Percentiles rank a stretch among this genome's conserved stretches.
These are phyloP conservation scores for Camarhynchus parvulus DNA, from an alignment of 2,113 vertebrate genomes.

Conservation along the genomic window DNA sequence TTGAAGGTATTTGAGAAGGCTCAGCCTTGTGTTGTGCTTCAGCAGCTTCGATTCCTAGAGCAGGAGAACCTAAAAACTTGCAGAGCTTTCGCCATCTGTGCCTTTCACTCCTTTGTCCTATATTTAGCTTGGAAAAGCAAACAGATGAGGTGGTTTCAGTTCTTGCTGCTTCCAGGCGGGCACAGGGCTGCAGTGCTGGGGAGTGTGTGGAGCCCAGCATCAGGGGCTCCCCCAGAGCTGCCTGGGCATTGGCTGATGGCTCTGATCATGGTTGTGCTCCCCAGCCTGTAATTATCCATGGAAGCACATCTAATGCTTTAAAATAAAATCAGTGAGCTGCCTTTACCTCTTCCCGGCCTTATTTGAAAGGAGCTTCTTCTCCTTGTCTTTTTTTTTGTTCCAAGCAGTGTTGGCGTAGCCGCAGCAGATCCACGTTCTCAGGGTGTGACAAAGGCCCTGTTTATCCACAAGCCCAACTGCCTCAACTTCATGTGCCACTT, in stretches of 20 bases:
- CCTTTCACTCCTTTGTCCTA: conserved; percentile 28
- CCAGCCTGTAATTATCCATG: neutral
- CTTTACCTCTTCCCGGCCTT: neutral
- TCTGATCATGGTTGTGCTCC: neutral
- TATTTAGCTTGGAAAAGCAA: conserved; percentile 31
- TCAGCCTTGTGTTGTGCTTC: neutral
- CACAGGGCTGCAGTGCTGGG: neutral
- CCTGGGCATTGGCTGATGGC: neutral
- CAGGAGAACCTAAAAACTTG: conserved; percentile 10
- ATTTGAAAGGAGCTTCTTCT: neutral
- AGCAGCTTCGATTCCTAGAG: conserved; percentile 48
- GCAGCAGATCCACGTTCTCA: neutral
- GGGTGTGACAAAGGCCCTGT: neutral
- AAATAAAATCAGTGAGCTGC: neutral
- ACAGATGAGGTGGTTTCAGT: neutral
- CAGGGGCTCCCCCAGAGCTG: neutral
- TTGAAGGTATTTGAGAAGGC: neutral
- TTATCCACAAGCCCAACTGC: neutral
- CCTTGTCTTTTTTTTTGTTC: neutral
- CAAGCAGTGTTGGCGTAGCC: neutral
- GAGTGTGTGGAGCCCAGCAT: neutral
- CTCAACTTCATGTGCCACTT: neutral
- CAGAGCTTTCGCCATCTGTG: conserved; percentile 31
- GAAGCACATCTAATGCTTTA: neutral
- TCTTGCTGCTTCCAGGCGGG: neutral